phyloP scores from a whole-genome alignment of 2,888 invertebrate genomes.

The Horisme vitalbata region DNA sequence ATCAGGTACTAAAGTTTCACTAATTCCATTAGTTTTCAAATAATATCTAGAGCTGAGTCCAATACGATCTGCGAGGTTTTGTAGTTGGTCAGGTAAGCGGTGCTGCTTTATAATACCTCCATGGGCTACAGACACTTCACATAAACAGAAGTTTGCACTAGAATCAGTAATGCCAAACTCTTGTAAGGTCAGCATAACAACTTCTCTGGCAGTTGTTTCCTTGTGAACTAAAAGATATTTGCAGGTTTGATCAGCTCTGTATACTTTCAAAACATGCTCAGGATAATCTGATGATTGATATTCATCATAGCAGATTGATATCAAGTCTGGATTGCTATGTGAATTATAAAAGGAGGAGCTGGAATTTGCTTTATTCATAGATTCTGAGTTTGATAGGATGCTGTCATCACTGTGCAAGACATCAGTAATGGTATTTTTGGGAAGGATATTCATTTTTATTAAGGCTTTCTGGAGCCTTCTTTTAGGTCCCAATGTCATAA shows the following conservation, averaged over 20 bases:
- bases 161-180: slow-evolving; percentile 98
- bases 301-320: slow-evolving; percentile 92
- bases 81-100: slow-evolving; percentile 95
- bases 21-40: slow-evolving; percentile 96
- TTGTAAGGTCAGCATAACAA: slow-evolving; percentile 97
- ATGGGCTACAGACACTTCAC: slow-evolving; percentile 97
- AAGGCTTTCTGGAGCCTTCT: slow-evolving; percentile 92
- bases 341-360: slow-evolving; percentile 88
- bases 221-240: slow-evolving; percentile 98
- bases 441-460: slow-evolving; percentile 94
- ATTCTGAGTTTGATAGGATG: slow-evolving; percentile 83
- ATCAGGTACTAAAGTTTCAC: slow-evolving; percentile 98
- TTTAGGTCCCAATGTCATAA: slow-evolving; percentile 95
- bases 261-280: slow-evolving; percentile 98
- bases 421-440: slow-evolving; percentile 90
- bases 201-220: slow-evolving; percentile 94
- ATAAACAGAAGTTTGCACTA: slow-evolving; percentile 96
- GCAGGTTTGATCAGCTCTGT: slow-evolving; percentile 97
- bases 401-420: slow-evolving; percentile 86
- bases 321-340: slow-evolving; percentile 94
- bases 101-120: slow-evolving; percentile 98
- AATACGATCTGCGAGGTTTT: slow-evolving; percentile 97
- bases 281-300: slow-evolving; percentile 92
- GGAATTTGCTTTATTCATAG: slow-evolving; percentile 71
- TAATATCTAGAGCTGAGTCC: slow-evolving; percentile 96